Evolutionary conservation across 2,113 vertebrate genomes (phyloP), one percentile per base, ranked within the genome.

Genomic region (Hylia prasina): DNA sequence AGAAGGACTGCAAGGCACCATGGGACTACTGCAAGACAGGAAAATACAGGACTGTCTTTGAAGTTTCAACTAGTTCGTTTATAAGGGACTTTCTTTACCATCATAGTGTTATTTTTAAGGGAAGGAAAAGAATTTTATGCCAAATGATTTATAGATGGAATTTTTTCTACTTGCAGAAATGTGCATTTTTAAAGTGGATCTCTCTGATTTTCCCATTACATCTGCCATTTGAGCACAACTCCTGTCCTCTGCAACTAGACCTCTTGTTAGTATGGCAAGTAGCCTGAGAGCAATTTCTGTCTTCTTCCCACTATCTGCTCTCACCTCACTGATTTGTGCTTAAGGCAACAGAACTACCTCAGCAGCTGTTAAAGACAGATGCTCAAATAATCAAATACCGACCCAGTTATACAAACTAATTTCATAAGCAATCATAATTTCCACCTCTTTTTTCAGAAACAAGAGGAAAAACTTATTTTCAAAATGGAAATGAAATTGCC

Each of bases 381-480:
- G 82, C 57, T 97, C 37, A 76, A 93, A 87, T 51, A 91, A 91
- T 87, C 68, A 93, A 93, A 94, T 35, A 75, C 31, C 84, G 71
- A 91, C 89, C 81, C 33, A 61, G 84, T 68, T 82, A 82, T 37
- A 68, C 61, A 93, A 94, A 85, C 42, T 89, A 73, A 96, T 95
- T 89, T 93, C 72, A 51, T 78, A 87, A 91, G 64, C 37, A 93
- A 87, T 69, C 47, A 81, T 73, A 61, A 94, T 93, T 94, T 92
- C 44, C 28, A 87, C 40, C 61, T 39, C 6, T 24, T 58, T 89
- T 78, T 91, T 47, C 87, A 87, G 90, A 94, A 94, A 84, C 35
- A 89, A 87, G 90, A 81, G 27, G 51, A 82, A 84, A 91, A 94
- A 47, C 21, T 22, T 70, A 75, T 91, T 96, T 95, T 87, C 8